Conservation (phyloP, 2,888 invertebrate species). For the Eupithecia tripunctaria region DNA sequence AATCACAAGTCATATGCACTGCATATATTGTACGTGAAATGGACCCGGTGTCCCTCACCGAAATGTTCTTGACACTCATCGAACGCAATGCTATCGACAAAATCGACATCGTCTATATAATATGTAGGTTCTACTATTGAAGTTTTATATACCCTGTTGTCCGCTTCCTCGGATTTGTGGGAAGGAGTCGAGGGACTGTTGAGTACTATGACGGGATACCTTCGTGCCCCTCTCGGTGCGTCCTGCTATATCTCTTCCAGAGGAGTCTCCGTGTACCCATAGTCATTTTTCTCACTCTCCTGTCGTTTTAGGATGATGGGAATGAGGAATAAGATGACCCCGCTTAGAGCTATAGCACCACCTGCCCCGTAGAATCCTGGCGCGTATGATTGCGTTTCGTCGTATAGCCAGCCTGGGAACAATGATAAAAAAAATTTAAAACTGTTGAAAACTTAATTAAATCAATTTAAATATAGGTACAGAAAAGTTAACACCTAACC, state of each 20-base stretch:
- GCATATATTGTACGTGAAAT: conserved; percentile 74
- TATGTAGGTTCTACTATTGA: conserved; percentile 69
- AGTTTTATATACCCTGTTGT: conserved; percentile 79
- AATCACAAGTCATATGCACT: conserved; percentile 59
- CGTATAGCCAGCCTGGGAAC: conserved; percentile 91
- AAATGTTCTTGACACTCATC: conserved; percentile 64
- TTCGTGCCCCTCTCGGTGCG: conserved; percentile 45
- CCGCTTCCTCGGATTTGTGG: conserved; percentile 65
- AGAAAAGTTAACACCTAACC: not conserved
- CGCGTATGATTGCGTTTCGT: conserved; percentile 90
- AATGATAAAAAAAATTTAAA: not conserved
- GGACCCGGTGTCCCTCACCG: conserved; percentile 62
- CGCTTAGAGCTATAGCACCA: conserved; percentile 92
- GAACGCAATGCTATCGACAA: conserved; percentile 64
- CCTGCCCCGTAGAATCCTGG: conserved; percentile 96
- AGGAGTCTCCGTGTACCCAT: conserved; percentile 61
- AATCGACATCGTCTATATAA: conserved; percentile 64
- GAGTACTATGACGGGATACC: conserved; percentile 71
- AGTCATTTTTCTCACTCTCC: conserved; percentile 41
- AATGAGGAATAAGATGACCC: conserved; percentile 93
- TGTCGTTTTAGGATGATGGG: conserved; percentile 86
- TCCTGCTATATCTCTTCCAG: conserved; percentile 78
- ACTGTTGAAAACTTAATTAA: not conserved
- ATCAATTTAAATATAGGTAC: not conserved
- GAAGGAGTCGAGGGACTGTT: conserved; percentile 78